Percentiles rank a stretch among this genome's conserved stretches.
phyloP scores from a whole-genome alignment of 2,888 invertebrate genomes.

The Pasiphila rectangulata region DNA sequence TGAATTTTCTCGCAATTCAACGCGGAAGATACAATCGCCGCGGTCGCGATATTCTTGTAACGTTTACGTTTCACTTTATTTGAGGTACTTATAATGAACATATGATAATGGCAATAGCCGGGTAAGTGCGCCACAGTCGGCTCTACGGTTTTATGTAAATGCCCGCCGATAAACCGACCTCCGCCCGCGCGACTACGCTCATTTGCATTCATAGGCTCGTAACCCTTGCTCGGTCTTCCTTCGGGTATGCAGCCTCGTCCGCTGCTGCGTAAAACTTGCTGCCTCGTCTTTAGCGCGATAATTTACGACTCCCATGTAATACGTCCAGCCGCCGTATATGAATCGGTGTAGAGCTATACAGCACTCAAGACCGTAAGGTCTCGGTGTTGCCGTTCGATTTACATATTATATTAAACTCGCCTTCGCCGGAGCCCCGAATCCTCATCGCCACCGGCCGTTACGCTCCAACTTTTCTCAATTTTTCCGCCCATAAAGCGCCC shows the following conservation, averaged over 20 bases:
- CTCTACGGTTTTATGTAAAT: conserved; percentile 75
- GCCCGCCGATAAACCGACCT: conserved; percentile 70
- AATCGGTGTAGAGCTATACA: conserved; percentile 65
- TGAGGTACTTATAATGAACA: conserved; percentile 55
- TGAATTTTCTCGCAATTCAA: conserved; percentile 29
- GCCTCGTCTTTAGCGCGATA: conserved; percentile 72
- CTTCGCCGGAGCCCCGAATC: conserved; percentile 60
- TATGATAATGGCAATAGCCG: conserved; percentile 56
- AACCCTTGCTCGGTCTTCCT: conserved; percentile 73
- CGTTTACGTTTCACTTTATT: conserved; percentile 42
- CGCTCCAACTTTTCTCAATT: conserved; percentile 80
- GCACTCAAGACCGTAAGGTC: conserved; percentile 63
- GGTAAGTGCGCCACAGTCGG: conserved; percentile 60
- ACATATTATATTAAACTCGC: conserved; percentile 80
- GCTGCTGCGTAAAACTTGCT: conserved; percentile 68
- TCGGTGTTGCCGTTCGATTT: conserved; percentile 74
- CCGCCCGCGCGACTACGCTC: conserved; percentile 65
- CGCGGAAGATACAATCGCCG: conserved; percentile 7
- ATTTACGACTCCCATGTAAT: conserved; percentile 77
- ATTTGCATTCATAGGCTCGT: conserved; percentile 81
- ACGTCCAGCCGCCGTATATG: conserved; percentile 71
- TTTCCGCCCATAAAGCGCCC: conserved; percentile 79
- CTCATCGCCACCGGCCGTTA: conserved; percentile 76
- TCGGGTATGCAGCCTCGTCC: conserved; percentile 62
- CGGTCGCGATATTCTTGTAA: conserved; percentile 19